Evolutionary conservation across 2,113 vertebrate genomes (phyloP), one percentile per base, ranked within the genome.

Genomic region (Rhinolophus sinicus): DNA sequence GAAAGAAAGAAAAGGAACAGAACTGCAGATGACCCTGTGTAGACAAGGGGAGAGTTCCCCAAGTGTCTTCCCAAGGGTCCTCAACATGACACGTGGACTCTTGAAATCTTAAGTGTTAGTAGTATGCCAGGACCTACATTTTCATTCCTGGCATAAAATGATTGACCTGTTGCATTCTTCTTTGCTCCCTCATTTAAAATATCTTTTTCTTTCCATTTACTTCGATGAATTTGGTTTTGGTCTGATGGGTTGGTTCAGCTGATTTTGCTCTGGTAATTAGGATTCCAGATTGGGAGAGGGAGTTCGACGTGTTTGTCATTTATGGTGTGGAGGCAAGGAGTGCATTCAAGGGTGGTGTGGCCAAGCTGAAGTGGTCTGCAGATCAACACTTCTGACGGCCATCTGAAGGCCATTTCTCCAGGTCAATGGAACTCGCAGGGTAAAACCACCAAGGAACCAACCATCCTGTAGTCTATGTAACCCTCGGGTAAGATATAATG

Each of bases 111-210:
- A n/a, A 40, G 19, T 24, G 14, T 83, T 70, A 69, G 4, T 70
- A 72, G n/a, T 28, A 50, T 2, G 10, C 2, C 87, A 38, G 2
- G 47, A 38, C 80, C 76, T 70, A 1, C 24, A 58, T 80, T 93
- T 88, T 77, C 21, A 13, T 65, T 83, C 47, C 35, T 81, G 33
- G 28, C 8, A 52, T 82, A 72, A 94, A 80, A 52, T 38, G 33
- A n/a, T 85, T 76, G 72, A 44, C 33, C 10, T 28, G 30, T 47
- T 93, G 22, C 9, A 33, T 44, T 87, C 40, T 50, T 82, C 47
- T 44, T 30, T 35, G 3, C 6, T 30, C 38, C 87, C 64, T 94
- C 84, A 82, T 35, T 60, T 58, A 84, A 89, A 91, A 82, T n/a
- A 44, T 75, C 7, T 2, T 67, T 84, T 80, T 69, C 44, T 54